Evolutionary conservation across 2,888 invertebrate species (phyloP).

Genomic region (Polyommatus iphigenia): DNA sequence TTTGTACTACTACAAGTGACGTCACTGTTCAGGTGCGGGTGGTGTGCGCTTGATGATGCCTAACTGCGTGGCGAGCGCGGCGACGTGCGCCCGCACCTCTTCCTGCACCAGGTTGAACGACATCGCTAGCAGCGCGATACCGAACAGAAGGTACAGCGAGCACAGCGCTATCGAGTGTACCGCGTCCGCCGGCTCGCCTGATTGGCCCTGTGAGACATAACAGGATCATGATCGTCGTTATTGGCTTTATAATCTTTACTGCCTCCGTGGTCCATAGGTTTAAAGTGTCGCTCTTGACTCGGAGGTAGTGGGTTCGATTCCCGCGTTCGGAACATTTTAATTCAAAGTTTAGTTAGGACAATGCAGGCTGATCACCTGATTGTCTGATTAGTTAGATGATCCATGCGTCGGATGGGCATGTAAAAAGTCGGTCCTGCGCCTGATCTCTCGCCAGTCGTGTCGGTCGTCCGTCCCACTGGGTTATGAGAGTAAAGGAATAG

Average conservation of each 20-base stretch:
- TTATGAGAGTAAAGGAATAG: too few species aligned
- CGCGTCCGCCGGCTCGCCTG: constrained; percentile 59
- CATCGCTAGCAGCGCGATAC: constrained; percentile 96
- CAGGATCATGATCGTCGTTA: neutral
- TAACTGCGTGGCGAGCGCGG: constrained; percentile 90
- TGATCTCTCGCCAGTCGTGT: too few species aligned
- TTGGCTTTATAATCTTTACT: neutral
- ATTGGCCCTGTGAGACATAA: constrained; percentile 43
- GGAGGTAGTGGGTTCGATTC: too few species aligned
- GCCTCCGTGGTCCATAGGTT: too few species aligned
- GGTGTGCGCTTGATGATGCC: constrained; percentile 89
- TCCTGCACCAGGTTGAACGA: constrained; percentile 98
- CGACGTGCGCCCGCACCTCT: constrained; percentile 93
- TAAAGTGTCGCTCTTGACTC: too few species aligned
- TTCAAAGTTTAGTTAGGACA: too few species aligned
- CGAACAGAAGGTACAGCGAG: constrained; percentile 95
- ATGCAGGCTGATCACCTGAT: too few species aligned
- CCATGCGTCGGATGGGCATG: too few species aligned
- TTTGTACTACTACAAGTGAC: neutral
- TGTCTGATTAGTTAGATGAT: too few species aligned
- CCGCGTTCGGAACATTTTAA: too few species aligned
- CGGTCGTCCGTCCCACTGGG: too few species aligned
- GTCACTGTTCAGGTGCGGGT: constrained; percentile 41
- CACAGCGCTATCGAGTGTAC: constrained; percentile 88
- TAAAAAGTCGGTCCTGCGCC: too few species aligned